These are phyloP conservation scores for Laupala kohalensis DNA, from an alignment of 1,140 invertebrate species.

Conservation along the genomic window DNA sequence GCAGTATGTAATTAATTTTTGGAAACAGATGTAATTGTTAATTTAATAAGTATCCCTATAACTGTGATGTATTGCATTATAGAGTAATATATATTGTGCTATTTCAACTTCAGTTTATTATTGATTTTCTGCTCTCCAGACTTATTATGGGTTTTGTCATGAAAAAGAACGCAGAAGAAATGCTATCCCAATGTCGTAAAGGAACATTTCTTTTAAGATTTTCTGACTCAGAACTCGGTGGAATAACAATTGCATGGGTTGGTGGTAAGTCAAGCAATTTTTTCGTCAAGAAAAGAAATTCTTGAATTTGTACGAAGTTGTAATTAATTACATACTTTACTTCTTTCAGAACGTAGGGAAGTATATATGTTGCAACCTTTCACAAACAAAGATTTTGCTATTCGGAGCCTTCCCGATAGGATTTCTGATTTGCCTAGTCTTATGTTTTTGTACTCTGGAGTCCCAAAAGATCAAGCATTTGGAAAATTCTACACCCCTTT, in stretches of 20 bases:
- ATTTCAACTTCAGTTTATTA: not conserved
- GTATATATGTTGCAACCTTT: slow-evolving; percentile 85
- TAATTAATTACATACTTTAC: not conserved
- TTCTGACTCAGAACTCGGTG: slow-evolving; percentile 88
- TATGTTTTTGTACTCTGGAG: slow-evolving; percentile 73
- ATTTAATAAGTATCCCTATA: too few relatives aligned
- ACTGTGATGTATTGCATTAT: too few relatives aligned
- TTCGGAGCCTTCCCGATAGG: slow-evolving; percentile 76
- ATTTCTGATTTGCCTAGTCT: slow-evolving; percentile 77
- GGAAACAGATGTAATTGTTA: too few relatives aligned
- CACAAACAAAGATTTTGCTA: slow-evolving; percentile 81
- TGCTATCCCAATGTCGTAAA: slow-evolving; percentile 54
- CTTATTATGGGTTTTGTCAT: slow-evolving; percentile 80
- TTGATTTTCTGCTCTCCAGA: slow-evolving; percentile 30
- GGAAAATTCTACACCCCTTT: slow-evolving; percentile 81
- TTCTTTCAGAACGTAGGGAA: slow-evolving; percentile 42
- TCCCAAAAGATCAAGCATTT: slow-evolving; percentile 76
- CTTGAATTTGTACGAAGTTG: not conserved
- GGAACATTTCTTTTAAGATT: slow-evolving; percentile 90
- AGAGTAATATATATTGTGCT: too few relatives aligned
- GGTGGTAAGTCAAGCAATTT: slow-evolving; percentile 37
- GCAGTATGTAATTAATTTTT: too few relatives aligned
- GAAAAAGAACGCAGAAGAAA: slow-evolving; percentile 78
- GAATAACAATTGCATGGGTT: slow-evolving; percentile 90
- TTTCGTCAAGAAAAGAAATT: not conserved